Evolutionary conservation across 2,888 invertebrate genomes (phyloP).

Genomic region (Flexamia atlantica): DNA sequence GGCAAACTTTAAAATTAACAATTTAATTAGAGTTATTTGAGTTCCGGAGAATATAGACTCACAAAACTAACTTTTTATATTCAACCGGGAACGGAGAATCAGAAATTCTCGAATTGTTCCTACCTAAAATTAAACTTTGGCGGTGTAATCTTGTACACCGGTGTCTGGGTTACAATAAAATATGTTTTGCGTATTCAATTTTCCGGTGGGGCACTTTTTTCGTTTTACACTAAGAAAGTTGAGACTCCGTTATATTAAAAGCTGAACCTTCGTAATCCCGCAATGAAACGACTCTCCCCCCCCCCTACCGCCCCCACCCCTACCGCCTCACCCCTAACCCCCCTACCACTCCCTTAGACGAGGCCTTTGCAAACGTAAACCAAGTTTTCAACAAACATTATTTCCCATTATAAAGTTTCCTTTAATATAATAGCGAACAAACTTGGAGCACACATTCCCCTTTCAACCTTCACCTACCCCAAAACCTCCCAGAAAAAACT

Average conservation of each 20-base stretch:
- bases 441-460: constrained; percentile 49
- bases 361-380: constrained; percentile 60
- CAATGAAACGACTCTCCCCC: constrained; percentile 42
- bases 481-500: neutral
- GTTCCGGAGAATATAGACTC: constrained; percentile 49
- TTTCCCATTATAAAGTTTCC: constrained; percentile 66
- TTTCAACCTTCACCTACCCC: constrained; percentile 39
- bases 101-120: constrained; percentile 44
- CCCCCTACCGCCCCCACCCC: neutral
- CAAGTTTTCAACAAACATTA: constrained; percentile 66
- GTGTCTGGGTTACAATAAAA: constrained; percentile 40
- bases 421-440: constrained; percentile 64
- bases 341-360: constrained; percentile 13
- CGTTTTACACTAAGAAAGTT: constrained; percentile 52
- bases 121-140: constrained; percentile 55
- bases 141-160: constrained; percentile 45
- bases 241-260: constrained; percentile 49
- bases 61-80: constrained; percentile 55
- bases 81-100: constrained; percentile 20
- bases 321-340: constrained; percentile 65
- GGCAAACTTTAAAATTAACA: constrained; percentile 58
- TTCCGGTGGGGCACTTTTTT: constrained; percentile 40
- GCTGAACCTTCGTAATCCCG: constrained; percentile 44
- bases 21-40: constrained; percentile 59
- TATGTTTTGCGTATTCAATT: constrained; percentile 55